Evolutionary conservation across 92 coral and sea anemone species (phyloP).

Genomic region (Montipora capitata): DNA sequence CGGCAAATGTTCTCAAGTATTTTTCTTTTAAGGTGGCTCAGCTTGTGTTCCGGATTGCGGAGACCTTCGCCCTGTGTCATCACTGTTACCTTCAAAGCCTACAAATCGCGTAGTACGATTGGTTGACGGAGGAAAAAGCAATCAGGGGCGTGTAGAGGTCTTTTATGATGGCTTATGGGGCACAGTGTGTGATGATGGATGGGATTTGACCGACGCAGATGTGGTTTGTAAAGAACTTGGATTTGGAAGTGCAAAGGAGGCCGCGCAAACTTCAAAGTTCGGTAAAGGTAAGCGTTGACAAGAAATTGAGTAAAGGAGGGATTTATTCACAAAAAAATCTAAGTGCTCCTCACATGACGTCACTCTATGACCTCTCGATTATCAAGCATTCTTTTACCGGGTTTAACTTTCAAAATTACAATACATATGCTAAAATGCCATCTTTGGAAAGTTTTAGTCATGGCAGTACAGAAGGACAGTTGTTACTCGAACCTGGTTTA

Average conservation of each 20-base stretch:
- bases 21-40: conserved; percentile 48
- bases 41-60: conserved; percentile 72
- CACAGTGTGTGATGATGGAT: conserved; percentile 89
- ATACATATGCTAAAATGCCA: no score
- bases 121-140: conserved; percentile 63
- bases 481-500: no score
- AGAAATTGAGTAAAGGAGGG: no score
- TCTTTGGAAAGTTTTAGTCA: no score
- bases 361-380: no score
- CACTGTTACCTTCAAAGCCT: conserved; percentile 76
- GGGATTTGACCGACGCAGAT: conserved; percentile 74
- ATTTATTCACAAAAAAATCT: no score
- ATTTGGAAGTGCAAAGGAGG: conserved; percentile 79
- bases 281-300: conserved; percentile 74
- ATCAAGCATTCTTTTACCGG: no score
- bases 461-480: no score
- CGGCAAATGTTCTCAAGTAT: neutral
- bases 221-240: conserved; percentile 91
- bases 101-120: conserved; percentile 77
- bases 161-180: conserved; percentile 91
- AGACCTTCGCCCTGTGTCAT: conserved; percentile 64
- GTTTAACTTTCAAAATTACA: no score
- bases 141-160: conserved; percentile 90
- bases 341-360: no score
- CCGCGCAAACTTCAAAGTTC: conserved; percentile 53